Conservation (phyloP, 1,140 invertebrate genomes). For the Rhagoletis zephyria region DNA sequence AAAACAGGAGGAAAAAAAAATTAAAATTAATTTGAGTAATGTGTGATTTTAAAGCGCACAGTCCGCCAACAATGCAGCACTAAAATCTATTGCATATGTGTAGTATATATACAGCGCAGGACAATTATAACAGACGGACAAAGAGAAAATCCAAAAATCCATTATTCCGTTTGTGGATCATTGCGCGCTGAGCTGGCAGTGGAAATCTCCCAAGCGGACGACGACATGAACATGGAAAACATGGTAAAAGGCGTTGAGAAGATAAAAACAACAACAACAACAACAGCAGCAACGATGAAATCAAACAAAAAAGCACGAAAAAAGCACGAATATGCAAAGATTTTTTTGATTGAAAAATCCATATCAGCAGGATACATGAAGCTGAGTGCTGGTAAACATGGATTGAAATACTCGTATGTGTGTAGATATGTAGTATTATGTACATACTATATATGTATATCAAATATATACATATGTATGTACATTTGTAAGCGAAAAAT, state of each 20-base stretch:
- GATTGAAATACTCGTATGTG: not conserved
- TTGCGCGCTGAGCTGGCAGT: conserved; percentile 60
- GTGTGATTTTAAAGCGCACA: conserved; percentile 65
- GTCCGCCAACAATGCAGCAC: conserved; percentile 6
- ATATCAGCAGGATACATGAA: conserved; percentile 46
- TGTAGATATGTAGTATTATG: not conserved
- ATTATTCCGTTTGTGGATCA: conserved; percentile 70
- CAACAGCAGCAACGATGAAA: not conserved
- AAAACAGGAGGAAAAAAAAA: conserved; percentile 57
- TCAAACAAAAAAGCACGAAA: not conserved
- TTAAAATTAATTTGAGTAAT: conserved; percentile 67
- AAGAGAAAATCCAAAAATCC: conserved; percentile 64
- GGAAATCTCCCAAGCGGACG: conserved; percentile 71
- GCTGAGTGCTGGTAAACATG: not conserved
- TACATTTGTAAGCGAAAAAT: not conserved
- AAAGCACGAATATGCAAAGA: conserved; percentile 58
- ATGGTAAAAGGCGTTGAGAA: conserved; percentile 55
- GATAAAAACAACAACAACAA: not conserved
- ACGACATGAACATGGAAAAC: conserved; percentile 63
- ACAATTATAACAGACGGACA: conserved; percentile 57
- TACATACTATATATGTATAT: not conserved
- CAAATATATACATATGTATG: not conserved
- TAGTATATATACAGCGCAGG: not conserved
- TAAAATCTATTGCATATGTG: not conserved
- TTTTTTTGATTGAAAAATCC: conserved; percentile 72